A percentile compares a stretch with the other conserved stretches of the same genome.
Evolutionary conservation across 1,140 invertebrate species (phyloP).

Genomic region (Hylaeus anthracinus): DNA sequence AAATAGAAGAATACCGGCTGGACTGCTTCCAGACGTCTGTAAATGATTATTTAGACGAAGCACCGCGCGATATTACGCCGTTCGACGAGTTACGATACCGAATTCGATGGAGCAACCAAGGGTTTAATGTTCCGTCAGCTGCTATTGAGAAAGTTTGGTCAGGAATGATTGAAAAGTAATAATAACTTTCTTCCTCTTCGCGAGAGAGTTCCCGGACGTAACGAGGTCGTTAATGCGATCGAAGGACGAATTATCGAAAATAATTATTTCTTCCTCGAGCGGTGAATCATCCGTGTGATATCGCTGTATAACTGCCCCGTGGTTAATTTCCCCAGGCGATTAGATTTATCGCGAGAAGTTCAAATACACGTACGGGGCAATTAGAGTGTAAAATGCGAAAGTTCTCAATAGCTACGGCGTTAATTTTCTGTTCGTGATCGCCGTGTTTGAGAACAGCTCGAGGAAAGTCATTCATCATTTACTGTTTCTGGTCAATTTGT

Average conservation of each 20-base stretch:
- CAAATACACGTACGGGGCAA: not conserved
- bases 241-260: constrained; percentile 2
- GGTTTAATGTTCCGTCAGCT: not conserved
- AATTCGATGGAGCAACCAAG: not conserved
- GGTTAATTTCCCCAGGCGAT: not conserved
- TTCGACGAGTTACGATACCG: too few relatives aligned
- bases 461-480: constrained; percentile 9
- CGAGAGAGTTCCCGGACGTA: too few relatives aligned
- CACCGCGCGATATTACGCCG: not conserved
- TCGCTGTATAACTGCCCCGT: not conserved
- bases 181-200: not conserved
- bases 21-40: constrained; percentile 7
- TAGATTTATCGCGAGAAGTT: not conserved
- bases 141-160: not conserved
- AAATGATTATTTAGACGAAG: constrained; percentile 35
- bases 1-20: constrained; percentile 12
- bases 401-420: constrained; percentile 8
- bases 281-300: not conserved
- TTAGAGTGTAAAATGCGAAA: constrained; percentile 6
- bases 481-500: not conserved
- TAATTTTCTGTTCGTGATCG: not conserved
- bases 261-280: too few relatives aligned
- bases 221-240: not conserved
- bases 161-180: not conserved
- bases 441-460: not conserved